Evolutionary conservation across 2,888 invertebrate genomes (phyloP), one percentile per base, ranked within the genome.

Genomic region (Oscheius onirici): DNA sequence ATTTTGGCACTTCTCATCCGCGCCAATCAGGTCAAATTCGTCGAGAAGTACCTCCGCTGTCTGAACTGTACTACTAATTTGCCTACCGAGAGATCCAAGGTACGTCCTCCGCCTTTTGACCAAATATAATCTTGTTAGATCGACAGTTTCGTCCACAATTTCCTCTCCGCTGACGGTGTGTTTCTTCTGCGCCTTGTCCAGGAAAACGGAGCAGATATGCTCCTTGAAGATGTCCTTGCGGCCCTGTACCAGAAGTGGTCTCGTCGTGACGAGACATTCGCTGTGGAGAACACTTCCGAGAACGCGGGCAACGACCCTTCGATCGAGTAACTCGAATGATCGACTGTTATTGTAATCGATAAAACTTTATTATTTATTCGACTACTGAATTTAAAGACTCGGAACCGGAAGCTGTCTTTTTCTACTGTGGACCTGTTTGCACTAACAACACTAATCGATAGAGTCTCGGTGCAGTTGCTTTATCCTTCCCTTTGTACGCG

Each of bases 101-200:
- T 57, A 55, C n/a, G n/a, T n/a, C n/a, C n/a, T n/a, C n/a, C 46
- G 20, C 41, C 8, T 46, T 2, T 63, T 6, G 3, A 28, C 15
- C 6, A n/a, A n/a, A n/a, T n/a, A n/a, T n/a, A n/a, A n/a, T n/a
- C n/a, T n/a, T n/a, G n/a, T 20, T 20, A 74, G 24, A 69, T 85
- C 13, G 54, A 73, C 69, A 63, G 61, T 11, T 87, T 86, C 70
- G 82, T 84, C 28, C 71, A 77, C 17, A 71, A 77, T 52, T 83
- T 79, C 65, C 74, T 86, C 44, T 80, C 85, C 8, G 71, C 82
- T 22, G 86, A 86, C 57, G 86, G 86, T 15, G 84, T 86, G 34
- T 86, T 86, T 71, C 73, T 86, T n/a, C 67, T 83, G 3, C 73
- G 86, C 8, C 74, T 87, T 43, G 80, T 86, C 40, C 85, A 85